Evolutionary conservation across 2,113 vertebrate species (phyloP).

Genomic region (Sisor rabdophorus): DNA sequence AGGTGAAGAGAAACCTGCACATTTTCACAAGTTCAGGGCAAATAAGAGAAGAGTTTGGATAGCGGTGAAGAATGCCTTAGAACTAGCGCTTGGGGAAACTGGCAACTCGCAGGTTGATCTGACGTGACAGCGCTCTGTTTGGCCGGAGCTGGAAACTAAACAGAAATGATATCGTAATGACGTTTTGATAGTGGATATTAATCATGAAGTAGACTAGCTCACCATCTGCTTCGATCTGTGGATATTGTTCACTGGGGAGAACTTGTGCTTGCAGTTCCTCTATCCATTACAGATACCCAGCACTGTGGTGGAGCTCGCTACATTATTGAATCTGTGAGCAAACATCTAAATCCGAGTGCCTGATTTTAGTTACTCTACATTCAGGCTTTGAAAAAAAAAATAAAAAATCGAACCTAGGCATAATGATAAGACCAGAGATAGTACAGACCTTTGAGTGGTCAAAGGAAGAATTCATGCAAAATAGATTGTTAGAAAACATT

Average conservation of each 20-base stretch:
- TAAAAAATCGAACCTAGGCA: background rate
- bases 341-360: background rate
- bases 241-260: conserved; percentile 30
- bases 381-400: background rate
- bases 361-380: background rate
- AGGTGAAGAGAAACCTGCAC: conserved; percentile 4
- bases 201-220: conserved; percentile 59
- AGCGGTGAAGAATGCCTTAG: conserved; percentile 22
- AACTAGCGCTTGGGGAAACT: conserved; percentile 34
- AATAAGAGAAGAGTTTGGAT: conserved; percentile 8
- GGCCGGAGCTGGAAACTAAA: conserved; percentile 59
- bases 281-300: background rate
- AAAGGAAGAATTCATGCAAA: background rate
- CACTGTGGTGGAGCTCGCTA: background rate
- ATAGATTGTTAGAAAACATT: too few relatives aligned
- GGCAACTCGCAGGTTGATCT: conserved; percentile 45
- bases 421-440: background rate
- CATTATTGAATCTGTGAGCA: background rate
- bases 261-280: background rate
- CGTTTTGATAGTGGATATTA: conserved; percentile 65
- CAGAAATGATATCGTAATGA: conserved; percentile 57
- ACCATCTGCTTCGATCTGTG: conserved; percentile 49
- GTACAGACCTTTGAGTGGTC: background rate
- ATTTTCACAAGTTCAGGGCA: conserved; percentile 23
- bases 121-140: conserved; percentile 46